Conservation (phyloP, 2,113 vertebrate species). For the Rhinopithecus roxellana region DNA sequence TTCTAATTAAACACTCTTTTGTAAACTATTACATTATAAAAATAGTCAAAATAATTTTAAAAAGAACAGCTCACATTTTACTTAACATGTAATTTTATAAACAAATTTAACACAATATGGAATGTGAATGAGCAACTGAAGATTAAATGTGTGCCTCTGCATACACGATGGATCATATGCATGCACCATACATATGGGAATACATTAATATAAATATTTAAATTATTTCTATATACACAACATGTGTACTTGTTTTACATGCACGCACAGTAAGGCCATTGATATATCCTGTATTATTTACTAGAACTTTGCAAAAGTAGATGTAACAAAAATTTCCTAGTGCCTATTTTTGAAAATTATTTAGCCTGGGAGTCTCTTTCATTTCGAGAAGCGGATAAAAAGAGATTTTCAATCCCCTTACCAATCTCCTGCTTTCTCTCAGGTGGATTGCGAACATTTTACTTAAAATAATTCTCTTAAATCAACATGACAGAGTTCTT, state of each 20-base stretch:
- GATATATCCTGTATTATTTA: neutral
- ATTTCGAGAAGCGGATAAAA: slow-evolving; percentile 13
- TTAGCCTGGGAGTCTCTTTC: neutral
- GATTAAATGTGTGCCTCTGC: neutral
- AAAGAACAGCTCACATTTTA: neutral
- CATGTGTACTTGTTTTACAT: neutral
- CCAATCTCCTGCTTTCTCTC: neutral
- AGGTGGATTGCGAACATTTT: neutral
- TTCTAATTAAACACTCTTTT: neutral
- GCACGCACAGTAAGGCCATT: neutral
- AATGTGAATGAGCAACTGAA: neutral
- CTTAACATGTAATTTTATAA: neutral
- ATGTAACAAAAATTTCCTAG: neutral
- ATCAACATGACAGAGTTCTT: slow-evolving; percentile 36
- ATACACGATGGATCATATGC: neutral
- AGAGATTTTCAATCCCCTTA: neutral
- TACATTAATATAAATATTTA: neutral
- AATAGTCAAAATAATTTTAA: neutral
- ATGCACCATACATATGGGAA: neutral
- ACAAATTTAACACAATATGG: neutral
- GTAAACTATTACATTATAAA: neutral
- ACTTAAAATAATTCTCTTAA: slow-evolving; percentile 45
- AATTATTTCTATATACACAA: neutral
- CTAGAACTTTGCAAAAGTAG: neutral
- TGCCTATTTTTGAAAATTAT: neutral